A percentile compares a stretch with the other conserved stretches of the same genome.
phyloP scores from a whole-genome alignment of 30 jellyfish, hydroid and myxozoan genomes.

The Cassiopea xamachana region DNA sequence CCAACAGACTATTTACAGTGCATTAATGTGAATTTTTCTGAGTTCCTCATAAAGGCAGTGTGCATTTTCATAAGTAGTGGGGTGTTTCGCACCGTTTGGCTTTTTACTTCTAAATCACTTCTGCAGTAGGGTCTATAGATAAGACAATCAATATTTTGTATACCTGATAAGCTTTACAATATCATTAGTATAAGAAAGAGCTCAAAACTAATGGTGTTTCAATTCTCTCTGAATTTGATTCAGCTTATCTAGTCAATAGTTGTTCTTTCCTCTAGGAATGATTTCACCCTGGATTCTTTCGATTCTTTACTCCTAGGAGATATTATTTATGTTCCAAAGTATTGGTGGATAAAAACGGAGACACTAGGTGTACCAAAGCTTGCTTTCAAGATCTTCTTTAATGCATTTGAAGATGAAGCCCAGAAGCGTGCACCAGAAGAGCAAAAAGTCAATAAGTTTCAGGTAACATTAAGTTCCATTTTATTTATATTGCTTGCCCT shows the following conservation, averaged over 20 bases:
- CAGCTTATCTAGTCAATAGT: too few relatives aligned
- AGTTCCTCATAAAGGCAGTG: too few relatives aligned
- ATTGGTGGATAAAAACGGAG: conserved; percentile 69
- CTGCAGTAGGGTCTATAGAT: too few relatives aligned
- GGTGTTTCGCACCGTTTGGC: too few relatives aligned
- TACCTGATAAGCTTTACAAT: not conserved
- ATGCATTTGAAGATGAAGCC: not conserved
- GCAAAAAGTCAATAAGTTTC: not conserved
- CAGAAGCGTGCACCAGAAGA: not conserved
- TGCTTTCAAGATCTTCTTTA: conserved; percentile 55
- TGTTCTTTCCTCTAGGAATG: not conserved
- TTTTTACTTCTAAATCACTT: too few relatives aligned
- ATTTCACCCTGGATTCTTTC: not conserved
- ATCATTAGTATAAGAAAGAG: not conserved
- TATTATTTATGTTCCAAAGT: conserved; percentile 68
- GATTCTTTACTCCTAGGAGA: conserved; percentile 62
- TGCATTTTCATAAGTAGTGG: too few relatives aligned
- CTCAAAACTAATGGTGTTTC: too few relatives aligned
- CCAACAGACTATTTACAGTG: too few relatives aligned
- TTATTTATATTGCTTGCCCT: too few relatives aligned
- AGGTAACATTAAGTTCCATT: not conserved
- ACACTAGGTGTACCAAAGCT: conserved; percentile 19
- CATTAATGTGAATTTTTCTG: too few relatives aligned
- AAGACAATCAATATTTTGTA: too few relatives aligned
- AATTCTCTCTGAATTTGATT: too few relatives aligned